Base-by-base conservation (phyloP, 2,888 invertebrate species). In the Desoria tigrina region DNA sequence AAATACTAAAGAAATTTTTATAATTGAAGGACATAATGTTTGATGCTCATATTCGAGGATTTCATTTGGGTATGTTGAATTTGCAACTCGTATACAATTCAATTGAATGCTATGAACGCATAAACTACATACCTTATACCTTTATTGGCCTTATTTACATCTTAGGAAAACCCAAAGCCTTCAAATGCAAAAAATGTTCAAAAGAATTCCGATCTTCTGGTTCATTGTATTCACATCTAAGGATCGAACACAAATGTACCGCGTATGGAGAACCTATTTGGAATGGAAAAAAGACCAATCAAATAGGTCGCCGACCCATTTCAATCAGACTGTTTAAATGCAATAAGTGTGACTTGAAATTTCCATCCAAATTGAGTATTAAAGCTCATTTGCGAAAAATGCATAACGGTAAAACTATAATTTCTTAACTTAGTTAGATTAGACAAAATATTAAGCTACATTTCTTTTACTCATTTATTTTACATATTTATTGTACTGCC, bases 281-380 rank as follows among this genome's bases (percentile, higher is more conserved):
- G n/a, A n/a, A n/a, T 11, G 39, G 39, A 39, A 39, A 39, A 39
- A 39, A 39, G 39, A 16, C 16, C 16, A 39, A 39, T 39, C 39
- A 39, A 39, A 11, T 39, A 39, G 9, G 9, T 11, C 39, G 39
- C n/a, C n/a, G n/a, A n/a, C n/a, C n/a, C n/a, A n/a, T n/a, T n/a
- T n/a, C n/a, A n/a, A n/a, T n/a, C n/a, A n/a, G n/a, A 18, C 4
- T 45, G 6, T 45, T 45, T 21, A 45, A 45, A 45, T 45, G 45
- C n/a, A 9, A 6, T 11, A 45, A 45, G 4, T 45, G 45, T 45
- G 9, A 45, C 4, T 21, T 18, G n/a, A 6, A n/a, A 45, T 45
- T 45, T 21, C 45, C 45, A n/a, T 45, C 45, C 4, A 45, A 45
- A 16, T 21, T 45, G 16, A 45, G 45, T 21, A n/a, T 45, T 45